A percentile compares a stretch with the other conserved stretches of the same genome.
Evolutionary conservation across 2,797 vertebrate species (phyloP).

Genomic region (Microchirus variegatus): DNA sequence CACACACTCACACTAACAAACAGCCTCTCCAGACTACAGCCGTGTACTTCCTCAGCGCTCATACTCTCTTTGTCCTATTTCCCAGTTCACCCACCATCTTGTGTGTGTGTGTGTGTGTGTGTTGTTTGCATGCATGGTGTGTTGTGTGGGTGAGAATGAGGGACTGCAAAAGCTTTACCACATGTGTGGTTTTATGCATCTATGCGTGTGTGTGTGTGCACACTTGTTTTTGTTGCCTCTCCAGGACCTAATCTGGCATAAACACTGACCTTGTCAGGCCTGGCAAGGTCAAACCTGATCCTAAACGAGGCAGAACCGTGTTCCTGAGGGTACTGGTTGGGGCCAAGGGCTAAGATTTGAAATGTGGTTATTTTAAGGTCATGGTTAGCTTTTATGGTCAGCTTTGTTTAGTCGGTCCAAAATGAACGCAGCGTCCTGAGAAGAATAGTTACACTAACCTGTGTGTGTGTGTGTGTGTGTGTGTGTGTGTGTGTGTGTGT

Average conservation of each 20-base stretch:
- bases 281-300: not conserved
- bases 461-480: slow-evolving; percentile 20
- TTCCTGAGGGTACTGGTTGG: not conserved
- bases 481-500: slow-evolving; percentile 14
- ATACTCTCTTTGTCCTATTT: slow-evolving; percentile 55
- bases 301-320: not conserved
- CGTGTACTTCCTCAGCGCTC: slow-evolving; percentile 51
- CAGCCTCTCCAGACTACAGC: slow-evolving; percentile 46
- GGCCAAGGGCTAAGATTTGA: not conserved
- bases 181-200: slow-evolving; percentile 41
- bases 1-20: slow-evolving; percentile 9
- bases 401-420: not conserved
- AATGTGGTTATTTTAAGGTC: not conserved
- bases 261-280: not conserved
- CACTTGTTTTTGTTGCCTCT: too few relatives aligned
- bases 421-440: not conserved
- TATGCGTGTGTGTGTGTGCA: slow-evolving; percentile 4
- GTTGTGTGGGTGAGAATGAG: slow-evolving; percentile 45
- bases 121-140: slow-evolving; percentile 46
- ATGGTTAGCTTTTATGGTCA: not conserved
- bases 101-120: slow-evolving; percentile 16
- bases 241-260: too few relatives aligned
- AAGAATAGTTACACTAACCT: not conserved
- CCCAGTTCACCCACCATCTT: slow-evolving; percentile 17
- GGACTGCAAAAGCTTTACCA: slow-evolving; percentile 34